These are phyloP conservation scores for Noctua janthina DNA, from an alignment of 2,888 invertebrate genomes.

Conservation along the genomic window DNA sequence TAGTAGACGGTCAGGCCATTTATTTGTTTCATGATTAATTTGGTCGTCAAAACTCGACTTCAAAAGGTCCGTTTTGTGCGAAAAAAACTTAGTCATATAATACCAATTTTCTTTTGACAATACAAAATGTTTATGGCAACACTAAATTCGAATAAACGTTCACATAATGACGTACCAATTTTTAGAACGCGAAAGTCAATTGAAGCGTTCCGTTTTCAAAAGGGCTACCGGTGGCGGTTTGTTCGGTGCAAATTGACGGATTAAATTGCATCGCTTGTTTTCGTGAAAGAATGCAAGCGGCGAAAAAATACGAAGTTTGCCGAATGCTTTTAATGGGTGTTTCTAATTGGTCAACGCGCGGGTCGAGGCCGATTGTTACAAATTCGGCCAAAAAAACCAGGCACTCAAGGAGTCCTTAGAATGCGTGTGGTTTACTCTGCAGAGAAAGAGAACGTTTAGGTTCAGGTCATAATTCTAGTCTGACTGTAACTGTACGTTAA, in stretches of 20 bases:
- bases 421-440: slow-evolving; percentile 63
- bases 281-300: slow-evolving; percentile 86
- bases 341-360: slow-evolving; percentile 86
- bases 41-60: background rate
- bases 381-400: slow-evolving; percentile 64
- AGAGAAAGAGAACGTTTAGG: slow-evolving; percentile 63
- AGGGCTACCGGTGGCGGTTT: slow-evolving; percentile 81
- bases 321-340: slow-evolving; percentile 85
- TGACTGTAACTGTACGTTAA: slow-evolving; percentile 78
- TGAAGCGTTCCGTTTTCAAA: slow-evolving; percentile 79
- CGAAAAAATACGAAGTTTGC: slow-evolving; percentile 78
- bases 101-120: slow-evolving; percentile 55
- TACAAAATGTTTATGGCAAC: slow-evolving; percentile 55
- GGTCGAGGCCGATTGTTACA: slow-evolving; percentile 77
- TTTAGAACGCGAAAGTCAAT: slow-evolving; percentile 74
- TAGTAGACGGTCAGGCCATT: background rate
- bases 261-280: slow-evolving; percentile 83
- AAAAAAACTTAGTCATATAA: slow-evolving; percentile 28
- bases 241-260: slow-evolving; percentile 84
- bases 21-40: slow-evolving; percentile 8
- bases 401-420: slow-evolving; percentile 34
- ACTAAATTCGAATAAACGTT: slow-evolving; percentile 54
- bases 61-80: slow-evolving; percentile 10
- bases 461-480: slow-evolving; percentile 63
- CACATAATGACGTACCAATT: slow-evolving; percentile 70